Percentiles rank a stretch among this genome's conserved stretches.
phyloP scores from a whole-genome alignment of 1,140 invertebrate species.

The Pachypeltis micranthus region DNA sequence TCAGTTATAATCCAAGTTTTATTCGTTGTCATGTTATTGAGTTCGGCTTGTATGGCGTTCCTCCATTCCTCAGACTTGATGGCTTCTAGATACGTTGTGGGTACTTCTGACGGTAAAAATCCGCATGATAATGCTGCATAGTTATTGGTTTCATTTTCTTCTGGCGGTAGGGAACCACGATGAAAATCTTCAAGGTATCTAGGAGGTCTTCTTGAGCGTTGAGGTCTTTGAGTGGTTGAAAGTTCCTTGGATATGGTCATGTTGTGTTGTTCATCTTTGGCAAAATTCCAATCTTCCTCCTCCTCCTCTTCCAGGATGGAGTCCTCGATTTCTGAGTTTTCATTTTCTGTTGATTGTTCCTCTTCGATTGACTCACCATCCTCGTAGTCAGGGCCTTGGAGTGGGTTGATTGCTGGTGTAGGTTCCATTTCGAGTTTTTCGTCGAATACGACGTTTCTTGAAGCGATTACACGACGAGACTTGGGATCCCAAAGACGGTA shows the following conservation, averaged over 20 bases:
- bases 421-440: too few species aligned
- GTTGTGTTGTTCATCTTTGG: too few species aligned
- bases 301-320: too few species aligned
- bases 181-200: not conserved
- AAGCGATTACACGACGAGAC: not conserved
- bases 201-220: not conserved
- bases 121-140: too few species aligned
- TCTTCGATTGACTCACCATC: not conserved
- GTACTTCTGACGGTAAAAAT: not conserved
- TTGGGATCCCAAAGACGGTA: not conserved
- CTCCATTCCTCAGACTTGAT: not conserved
- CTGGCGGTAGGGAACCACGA: too few species aligned
- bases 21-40: not conserved
- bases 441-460: not conserved
- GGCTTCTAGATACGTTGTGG: not conserved
- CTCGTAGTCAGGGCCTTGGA: not conserved
- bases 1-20: too few species aligned
- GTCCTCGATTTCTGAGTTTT: too few species aligned
- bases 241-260: not conserved
- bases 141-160: too few species aligned
- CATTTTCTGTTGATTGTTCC: too few species aligned
- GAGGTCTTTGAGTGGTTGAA: not conserved
- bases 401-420: too few species aligned
- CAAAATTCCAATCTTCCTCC: too few species aligned
- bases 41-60: not conserved